Conservation (phyloP, 2,797 vertebrate genomes). For the Platyrinchus mystaceus region DNA sequence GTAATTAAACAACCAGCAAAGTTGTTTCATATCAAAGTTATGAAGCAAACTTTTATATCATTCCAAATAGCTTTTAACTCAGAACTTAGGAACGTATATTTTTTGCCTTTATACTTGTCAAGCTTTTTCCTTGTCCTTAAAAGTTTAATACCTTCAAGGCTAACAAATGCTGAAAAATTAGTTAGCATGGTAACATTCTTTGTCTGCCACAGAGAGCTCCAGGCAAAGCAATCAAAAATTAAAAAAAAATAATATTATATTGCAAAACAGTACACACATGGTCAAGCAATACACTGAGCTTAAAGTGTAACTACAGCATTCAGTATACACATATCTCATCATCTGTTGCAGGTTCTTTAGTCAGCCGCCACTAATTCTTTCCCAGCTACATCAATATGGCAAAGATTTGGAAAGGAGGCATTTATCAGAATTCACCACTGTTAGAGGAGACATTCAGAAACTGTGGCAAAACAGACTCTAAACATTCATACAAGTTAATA, state of each 20-base stretch:
- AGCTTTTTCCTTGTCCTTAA: not conserved
- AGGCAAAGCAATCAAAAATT: not conserved
- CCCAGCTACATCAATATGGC: not conserved
- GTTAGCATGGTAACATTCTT: not conserved
- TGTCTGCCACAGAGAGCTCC: not conserved
- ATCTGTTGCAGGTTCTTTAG: not conserved
- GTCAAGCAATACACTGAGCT: not conserved
- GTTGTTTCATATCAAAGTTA: not conserved
- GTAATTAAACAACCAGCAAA: not conserved
- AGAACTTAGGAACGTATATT: not conserved
- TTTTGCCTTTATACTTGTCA: not conserved
- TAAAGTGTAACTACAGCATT: not conserved
- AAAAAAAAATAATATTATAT: not conserved
- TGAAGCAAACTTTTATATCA: not conserved
- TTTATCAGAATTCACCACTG: not conserved
- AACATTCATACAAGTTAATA: not conserved
- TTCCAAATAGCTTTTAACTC: not conserved
- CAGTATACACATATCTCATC: not conserved
- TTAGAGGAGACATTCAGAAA: not conserved
- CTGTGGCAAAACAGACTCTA: not conserved
- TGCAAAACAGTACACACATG: not conserved
- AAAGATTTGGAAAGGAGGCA: not conserved
- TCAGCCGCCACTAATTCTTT: not conserved
- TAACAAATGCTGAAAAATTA: not conserved
- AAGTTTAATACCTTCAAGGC: not conserved